A percentile compares a stretch with the other conserved stretches of the same genome.
These are phyloP conservation scores for Thymelicus acteon DNA, from an alignment of 2,888 invertebrate species.

Conservation along the genomic window DNA sequence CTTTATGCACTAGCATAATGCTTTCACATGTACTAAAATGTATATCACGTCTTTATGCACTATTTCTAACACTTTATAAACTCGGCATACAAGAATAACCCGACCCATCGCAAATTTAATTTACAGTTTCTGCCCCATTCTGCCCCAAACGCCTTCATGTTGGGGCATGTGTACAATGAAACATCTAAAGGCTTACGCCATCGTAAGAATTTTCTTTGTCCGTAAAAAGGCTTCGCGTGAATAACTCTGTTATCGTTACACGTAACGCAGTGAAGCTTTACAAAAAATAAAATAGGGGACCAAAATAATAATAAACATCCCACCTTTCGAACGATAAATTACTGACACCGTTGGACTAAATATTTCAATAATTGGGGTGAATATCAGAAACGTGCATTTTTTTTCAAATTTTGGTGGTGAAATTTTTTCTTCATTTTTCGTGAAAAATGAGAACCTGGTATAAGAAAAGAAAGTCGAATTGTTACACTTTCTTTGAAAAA, in stretches of 20 bases:
- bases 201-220: slow-evolving; percentile 62
- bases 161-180: slow-evolving; percentile 62
- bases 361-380: neutral
- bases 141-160: slow-evolving; percentile 61
- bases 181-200: slow-evolving; percentile 61
- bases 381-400: no score
- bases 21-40: neutral
- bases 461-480: no score
- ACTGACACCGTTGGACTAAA: neutral
- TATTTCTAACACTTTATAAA: slow-evolving; percentile 15
- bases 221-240: slow-evolving; percentile 58
- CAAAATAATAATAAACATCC: slow-evolving; percentile 2
- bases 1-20: neutral
- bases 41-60: neutral
- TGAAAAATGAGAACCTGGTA: no score
- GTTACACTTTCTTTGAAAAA: no score
- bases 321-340: neutral
- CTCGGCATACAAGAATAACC: slow-evolving; percentile 3
- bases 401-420: no score
- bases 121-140: slow-evolving; percentile 62
- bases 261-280: slow-evolving; percentile 24
- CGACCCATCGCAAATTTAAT: slow-evolving; percentile 56
- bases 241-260: slow-evolving; percentile 57
- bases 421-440: no score
- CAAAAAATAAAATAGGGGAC: slow-evolving; percentile 22